Base-by-base conservation (phyloP, 2,888 invertebrate genomes). In the Poecilus cupreus region DNA sequence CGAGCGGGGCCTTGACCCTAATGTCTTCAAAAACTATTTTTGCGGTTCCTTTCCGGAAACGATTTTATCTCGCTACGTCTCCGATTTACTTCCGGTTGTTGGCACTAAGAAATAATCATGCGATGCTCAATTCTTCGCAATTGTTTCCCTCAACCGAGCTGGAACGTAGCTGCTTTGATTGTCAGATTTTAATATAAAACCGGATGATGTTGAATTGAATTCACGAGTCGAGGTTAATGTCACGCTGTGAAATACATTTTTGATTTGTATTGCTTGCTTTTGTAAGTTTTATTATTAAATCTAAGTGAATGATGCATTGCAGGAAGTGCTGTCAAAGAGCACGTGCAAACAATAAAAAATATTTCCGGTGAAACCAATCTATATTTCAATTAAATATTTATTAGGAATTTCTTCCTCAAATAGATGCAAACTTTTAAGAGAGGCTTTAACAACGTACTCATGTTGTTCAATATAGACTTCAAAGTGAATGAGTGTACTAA, bases 1-100 rank as follows among this genome's bases (percentile, higher is more conserved):
- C 49, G 49, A 68, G 49, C 16, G 32, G 18, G 22, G 46, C 79
- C 79, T 70, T 79, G 79, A 64, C 68, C 79, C 22, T 79, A 79
- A 79, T 79, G 70, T 49, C 51, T 68, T 79, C 49, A 46, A 18
- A 49, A 79, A 68, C 79, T 79, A 79, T 79, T 79, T 68, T 79
- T 70, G 79, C 49, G 79, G 79, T 68, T 79, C 51, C 78, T 24
- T 26, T 37, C 57, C 78, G 60, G 60, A 78, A 78, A 37, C 22
- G 78, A 60, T 78, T 60, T 79, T 49, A 64, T 68, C 64, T 39
- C 4, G 43, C 51, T 68, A 24, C n/a, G 64, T 51, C 68, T 49
- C 46, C 70, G 32, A 20, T 78, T 51, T 22, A 79, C 79, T 70
- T 79, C 70, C 49, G 51, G 24, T 24, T 78, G 78, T 46, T 64